These are phyloP conservation scores for Craseonycteris thonglongyai DNA, from an alignment of 2,113 vertebrate genomes.

Conservation along the genomic window DNA sequence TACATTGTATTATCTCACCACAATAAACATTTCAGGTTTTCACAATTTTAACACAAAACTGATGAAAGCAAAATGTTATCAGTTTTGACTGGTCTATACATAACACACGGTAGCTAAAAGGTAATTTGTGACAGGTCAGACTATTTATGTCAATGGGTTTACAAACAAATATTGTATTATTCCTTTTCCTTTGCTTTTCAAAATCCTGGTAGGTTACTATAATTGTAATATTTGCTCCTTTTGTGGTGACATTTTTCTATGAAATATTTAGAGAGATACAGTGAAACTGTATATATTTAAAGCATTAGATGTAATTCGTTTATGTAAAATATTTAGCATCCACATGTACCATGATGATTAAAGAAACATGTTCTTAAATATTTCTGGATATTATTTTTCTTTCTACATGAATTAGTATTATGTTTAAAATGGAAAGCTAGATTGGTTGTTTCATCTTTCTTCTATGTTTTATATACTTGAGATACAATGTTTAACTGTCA, in stretches of 20 bases:
- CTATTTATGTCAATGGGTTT: conserved; percentile 72
- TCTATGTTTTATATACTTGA: background rate
- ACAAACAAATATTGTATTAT: conserved; percentile 64
- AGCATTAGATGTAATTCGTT: background rate
- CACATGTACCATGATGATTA: background rate
- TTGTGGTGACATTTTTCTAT: conserved; percentile 57
- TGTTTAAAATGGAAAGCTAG: background rate
- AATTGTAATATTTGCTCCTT: conserved; percentile 63
- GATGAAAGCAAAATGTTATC: conserved; percentile 89
- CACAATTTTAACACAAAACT: conserved; percentile 87
- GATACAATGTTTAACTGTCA: background rate
- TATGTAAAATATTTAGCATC: conserved; percentile 52
- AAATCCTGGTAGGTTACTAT: conserved; percentile 55
- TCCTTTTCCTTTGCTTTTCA: conserved; percentile 71
- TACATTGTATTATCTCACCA: conserved; percentile 85
- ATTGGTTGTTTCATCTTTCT: background rate
- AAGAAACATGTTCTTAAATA: background rate
- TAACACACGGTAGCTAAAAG: conserved; percentile 86
- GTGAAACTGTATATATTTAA: conserved; percentile 4
- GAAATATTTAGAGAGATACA: conserved; percentile 68
- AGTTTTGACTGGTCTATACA: conserved; percentile 86
- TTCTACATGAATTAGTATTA: conserved; percentile 3
- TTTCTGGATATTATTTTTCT: background rate
- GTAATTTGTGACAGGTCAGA: conserved; percentile 87
- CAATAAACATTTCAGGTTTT: conserved; percentile 90